phyloP scores from a whole-genome alignment of 2,888 invertebrate genomes.

The Thymelicus sylvestris region DNA sequence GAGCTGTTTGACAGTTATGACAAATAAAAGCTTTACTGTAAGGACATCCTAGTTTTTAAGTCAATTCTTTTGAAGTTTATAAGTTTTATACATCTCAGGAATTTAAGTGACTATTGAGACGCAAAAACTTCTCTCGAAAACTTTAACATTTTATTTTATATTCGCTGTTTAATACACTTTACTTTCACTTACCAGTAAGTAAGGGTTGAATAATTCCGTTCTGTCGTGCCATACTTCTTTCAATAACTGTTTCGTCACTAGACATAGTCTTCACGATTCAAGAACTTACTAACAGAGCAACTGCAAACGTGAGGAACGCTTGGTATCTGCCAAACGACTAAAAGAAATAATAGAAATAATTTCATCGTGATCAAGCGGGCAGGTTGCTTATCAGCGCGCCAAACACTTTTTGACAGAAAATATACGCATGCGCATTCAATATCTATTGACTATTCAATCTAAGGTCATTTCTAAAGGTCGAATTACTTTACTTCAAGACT shows the following conservation, averaged over 20 bases:
- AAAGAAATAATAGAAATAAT: constrained; percentile 74
- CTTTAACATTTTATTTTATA: constrained; percentile 46
- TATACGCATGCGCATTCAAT: constrained; percentile 72
- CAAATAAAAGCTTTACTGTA: neutral
- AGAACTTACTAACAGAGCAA: constrained; percentile 41
- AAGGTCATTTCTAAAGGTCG: constrained; percentile 72
- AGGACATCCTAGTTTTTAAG: neutral
- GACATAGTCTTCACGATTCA: constrained; percentile 65
- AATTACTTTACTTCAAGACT: constrained; percentile 38
- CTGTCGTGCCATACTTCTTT: constrained; percentile 84
- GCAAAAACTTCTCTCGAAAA: constrained; percentile 17
- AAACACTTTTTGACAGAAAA: constrained; percentile 71
- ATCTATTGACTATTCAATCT: constrained; percentile 62
- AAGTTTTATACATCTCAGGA: neutral
- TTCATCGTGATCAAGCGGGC: constrained; percentile 72
- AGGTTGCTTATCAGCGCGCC: constrained; percentile 74
- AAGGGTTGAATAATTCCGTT: constrained; percentile 95
- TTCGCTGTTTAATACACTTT: constrained; percentile 58
- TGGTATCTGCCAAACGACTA: constrained; percentile 69
- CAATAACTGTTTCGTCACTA: constrained; percentile 60
- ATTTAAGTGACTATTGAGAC: constrained; percentile 13
- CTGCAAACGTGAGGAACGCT: constrained; percentile 62
- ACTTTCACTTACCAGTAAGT: constrained; percentile 89
- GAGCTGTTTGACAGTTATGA: neutral
- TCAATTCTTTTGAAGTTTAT: neutral